Evolutionary conservation across 2,888 invertebrate species (phyloP), one percentile per base, ranked within the genome.

Genomic region (Lasioglossum leucozonium): DNA sequence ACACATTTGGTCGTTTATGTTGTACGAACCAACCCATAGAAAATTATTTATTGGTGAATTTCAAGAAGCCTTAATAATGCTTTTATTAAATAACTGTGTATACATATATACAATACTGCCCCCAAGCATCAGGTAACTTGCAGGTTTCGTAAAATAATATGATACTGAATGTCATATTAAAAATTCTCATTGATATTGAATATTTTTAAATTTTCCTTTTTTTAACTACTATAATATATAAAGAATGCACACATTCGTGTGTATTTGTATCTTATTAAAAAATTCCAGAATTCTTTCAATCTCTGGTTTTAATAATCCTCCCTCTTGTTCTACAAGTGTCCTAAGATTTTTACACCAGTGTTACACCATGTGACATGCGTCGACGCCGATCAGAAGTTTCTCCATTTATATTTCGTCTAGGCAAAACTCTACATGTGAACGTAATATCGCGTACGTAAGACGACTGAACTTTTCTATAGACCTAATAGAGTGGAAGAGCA

Each of bases 401-500:
- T 37, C 67, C 67, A 67, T 67, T 37, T 67, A 37, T 37, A 37
- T 67, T 37, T 37, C 37, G 22, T 8, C 4, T 22, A 22, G 4
- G 8, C 37, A 37, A 11, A 37, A 22, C 22, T 67, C 10, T 11
- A 37, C 67, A 37, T 67, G 37, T 67, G 22, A 67, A 37, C 37
- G 67, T 67, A 67, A 67, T 67, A 67, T 67, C 37, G 11, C 67
- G 34, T 37, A 67, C 22, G 37, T 22, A 67, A n/a, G 11, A 34
- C 51, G 72, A 13, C 13, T 13, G 72, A 37, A 72, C 51, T 51
- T 72, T 67, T 67, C 67, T 67, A 67, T 67, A 37, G 67, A 67
- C 22, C 67, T 67, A 67, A 67, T 67, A 67, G 67, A 67, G 37
- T 67, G 67, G 67, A 67, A 67, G 67, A 67, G 34, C 65, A 37